Evolutionary conservation across 2,797 vertebrate species (phyloP).

Genomic region (Channallabes apus): DNA sequence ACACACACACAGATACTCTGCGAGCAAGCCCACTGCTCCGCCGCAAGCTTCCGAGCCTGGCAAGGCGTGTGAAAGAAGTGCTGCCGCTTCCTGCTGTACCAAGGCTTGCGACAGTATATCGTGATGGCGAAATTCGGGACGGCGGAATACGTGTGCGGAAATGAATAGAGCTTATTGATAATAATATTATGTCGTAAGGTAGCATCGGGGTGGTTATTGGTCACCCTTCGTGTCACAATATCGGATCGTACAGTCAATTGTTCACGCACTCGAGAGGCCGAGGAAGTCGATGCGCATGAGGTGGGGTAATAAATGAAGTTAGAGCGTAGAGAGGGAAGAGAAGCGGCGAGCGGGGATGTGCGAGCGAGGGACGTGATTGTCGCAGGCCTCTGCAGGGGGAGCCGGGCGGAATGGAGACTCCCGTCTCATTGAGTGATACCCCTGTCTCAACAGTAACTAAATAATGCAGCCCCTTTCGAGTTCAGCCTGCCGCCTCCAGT

Average conservation of each 20-base stretch:
- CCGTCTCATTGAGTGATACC: conserved; percentile 82
- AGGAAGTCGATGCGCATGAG: conserved; percentile 20
- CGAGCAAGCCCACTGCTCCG: conserved; percentile 38
- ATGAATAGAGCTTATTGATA: neutral
- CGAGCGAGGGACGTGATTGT: conserved; percentile 56
- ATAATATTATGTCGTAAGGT: neutral
- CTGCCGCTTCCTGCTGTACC: conserved; percentile 1
- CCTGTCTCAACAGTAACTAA: conserved; percentile 80
- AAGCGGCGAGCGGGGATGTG: conserved; percentile 22
- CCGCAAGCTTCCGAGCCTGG: conserved; percentile 20
- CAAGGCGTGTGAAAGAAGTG: conserved; percentile 11
- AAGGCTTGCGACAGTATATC: conserved; percentile 10
- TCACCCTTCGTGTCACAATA: neutral
- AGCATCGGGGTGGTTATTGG: neutral
- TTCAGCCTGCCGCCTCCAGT: conserved; percentile 60
- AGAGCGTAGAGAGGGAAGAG: conserved; percentile 21
- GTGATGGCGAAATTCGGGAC: neutral
- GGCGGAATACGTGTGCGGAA: neutral
- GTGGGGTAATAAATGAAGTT: conserved; percentile 55
- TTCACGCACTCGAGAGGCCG: neutral
- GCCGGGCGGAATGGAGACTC: conserved; percentile 68
- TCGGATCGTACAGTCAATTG: neutral
- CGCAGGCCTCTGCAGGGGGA: conserved; percentile 73
- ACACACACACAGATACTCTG: conserved; percentile 28
- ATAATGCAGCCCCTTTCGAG: conserved; percentile 61